phyloP scores from a whole-genome alignment of 2,797 vertebrate genomes.

The Girardinus metallicus region DNA sequence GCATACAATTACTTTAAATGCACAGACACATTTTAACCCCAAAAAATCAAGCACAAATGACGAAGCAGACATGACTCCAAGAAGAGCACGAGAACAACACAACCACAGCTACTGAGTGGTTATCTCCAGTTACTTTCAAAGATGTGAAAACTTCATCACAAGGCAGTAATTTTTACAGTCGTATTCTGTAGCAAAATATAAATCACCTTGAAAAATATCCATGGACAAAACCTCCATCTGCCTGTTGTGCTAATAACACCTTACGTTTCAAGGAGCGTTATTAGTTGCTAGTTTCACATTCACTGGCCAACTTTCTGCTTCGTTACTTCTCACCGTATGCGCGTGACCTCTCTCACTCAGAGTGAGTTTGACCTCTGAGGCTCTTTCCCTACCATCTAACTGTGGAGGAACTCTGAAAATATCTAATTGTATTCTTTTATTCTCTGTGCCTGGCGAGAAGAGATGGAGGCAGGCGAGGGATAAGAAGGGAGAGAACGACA shows the following conservation, averaged over 20 bases:
- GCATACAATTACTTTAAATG: constrained; percentile 39
- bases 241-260: constrained; percentile 52
- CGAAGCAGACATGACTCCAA: constrained; percentile 20
- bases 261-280: constrained; percentile 59
- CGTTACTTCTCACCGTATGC: constrained; percentile 51
- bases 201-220: constrained; percentile 55
- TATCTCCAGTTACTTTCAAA: constrained; percentile 21
- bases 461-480: constrained; percentile 64
- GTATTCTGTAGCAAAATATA: constrained; percentile 51
- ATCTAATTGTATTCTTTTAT: constrained; percentile 88
- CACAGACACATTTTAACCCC: not conserved
- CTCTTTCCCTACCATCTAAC: constrained; percentile 61
- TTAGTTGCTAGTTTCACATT: constrained; percentile 62
- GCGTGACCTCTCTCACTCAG: constrained; percentile 61
- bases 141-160: constrained; percentile 9
- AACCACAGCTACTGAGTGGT: not conserved
- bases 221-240: constrained; percentile 53
- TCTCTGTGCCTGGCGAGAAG: constrained; percentile 82
- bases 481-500: constrained; percentile 43
- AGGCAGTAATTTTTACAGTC: constrained; percentile 32
- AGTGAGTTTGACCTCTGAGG: constrained; percentile 64
- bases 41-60: constrained; percentile 31
- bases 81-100: constrained; percentile 29
- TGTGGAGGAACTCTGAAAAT: constrained; percentile 76
- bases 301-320: constrained; percentile 64